phyloP scores from a whole-genome alignment of 2,797 vertebrate genomes.

The Macropodus opercularis region DNA sequence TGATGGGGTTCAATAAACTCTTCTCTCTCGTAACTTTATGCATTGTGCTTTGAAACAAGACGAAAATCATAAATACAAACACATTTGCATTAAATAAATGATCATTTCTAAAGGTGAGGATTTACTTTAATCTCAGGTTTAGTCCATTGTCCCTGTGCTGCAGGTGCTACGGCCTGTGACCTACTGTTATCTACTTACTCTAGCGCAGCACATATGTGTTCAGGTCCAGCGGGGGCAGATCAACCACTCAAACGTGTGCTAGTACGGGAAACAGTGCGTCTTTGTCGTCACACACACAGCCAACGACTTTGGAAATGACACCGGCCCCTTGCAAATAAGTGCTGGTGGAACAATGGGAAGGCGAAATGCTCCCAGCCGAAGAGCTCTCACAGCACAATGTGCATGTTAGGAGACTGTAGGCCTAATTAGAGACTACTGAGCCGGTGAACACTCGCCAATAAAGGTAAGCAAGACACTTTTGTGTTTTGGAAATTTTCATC shows the following conservation, averaged over 20 bases:
- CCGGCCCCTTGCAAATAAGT: background rate
- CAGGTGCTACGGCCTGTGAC: too few relatives aligned
- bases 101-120: too few relatives aligned
- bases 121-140: too few relatives aligned
- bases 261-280: background rate
- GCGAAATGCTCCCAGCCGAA: background rate
- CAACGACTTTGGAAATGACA: background rate
- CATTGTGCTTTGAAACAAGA: too few relatives aligned
- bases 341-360: background rate
- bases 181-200: too few relatives aligned
- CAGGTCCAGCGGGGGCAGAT: background rate
- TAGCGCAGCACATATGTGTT: too few relatives aligned
- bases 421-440: background rate
- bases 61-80: too few relatives aligned
- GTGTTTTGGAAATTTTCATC: background rate
- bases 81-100: too few relatives aligned
- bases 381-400: background rate
- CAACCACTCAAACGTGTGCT: background rate
- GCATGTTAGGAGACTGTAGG: background rate
- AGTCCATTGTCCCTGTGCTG: too few relatives aligned
- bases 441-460: background rate
- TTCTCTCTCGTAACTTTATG: too few relatives aligned
- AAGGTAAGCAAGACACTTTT: background rate
- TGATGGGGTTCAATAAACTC: too few relatives aligned
- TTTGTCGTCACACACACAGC: background rate